Evolutionary conservation across 2,797 vertebrate genomes (phyloP), one percentile per base, ranked within the genome.

Genomic region (Momotus momota): DNA sequence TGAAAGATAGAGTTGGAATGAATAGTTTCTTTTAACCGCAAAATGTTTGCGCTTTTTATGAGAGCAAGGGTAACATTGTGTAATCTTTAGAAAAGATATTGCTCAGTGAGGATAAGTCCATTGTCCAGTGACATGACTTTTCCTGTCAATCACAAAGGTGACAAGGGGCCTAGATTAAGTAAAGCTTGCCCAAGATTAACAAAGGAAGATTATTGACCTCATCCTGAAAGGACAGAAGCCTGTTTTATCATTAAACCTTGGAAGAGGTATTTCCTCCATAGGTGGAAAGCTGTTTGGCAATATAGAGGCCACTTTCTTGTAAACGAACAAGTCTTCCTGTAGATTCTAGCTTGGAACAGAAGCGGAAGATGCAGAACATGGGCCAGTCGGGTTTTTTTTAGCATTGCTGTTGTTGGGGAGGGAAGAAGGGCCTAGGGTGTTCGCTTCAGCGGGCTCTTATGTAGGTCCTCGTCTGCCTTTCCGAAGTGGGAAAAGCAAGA

Each of bases 131-230:
- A 85, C 86, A 65, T 95, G 90, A 92, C 81, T 97, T 98, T 97
- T 93, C 94, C 84, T 97, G 94, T 91, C 93, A 94, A 92, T 97
- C 96, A 92, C 93, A 90, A 93, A 96, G 97, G 97, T 98, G 97
- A 98, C 97, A 98, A 97, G 98, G 96, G 97, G 96, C 91, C 82
- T 95, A 98, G 98, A 98, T 99, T 98, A 98, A 98, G 98, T 98
- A 98, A 98, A 98, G 98, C 98, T 98, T 98, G 98, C 98, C 98
- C 96, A 96, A 96, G 97, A 98, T 97, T 98, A 98, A 97, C 95
- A 95, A 98, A 98, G 97, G 96, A 98, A 98, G 98, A 98, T 99
- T 96, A 95, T 94, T 98, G 98, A 98, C 98, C 98, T 98, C 77
- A 96, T 97, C 96, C 91, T 69, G 94, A 98, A 98, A 98, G 98